Percentiles rank a stretch among this genome's conserved stretches.
phyloP scores from a whole-genome alignment of 2,888 invertebrate species.

The Thymelicus acteon region DNA sequence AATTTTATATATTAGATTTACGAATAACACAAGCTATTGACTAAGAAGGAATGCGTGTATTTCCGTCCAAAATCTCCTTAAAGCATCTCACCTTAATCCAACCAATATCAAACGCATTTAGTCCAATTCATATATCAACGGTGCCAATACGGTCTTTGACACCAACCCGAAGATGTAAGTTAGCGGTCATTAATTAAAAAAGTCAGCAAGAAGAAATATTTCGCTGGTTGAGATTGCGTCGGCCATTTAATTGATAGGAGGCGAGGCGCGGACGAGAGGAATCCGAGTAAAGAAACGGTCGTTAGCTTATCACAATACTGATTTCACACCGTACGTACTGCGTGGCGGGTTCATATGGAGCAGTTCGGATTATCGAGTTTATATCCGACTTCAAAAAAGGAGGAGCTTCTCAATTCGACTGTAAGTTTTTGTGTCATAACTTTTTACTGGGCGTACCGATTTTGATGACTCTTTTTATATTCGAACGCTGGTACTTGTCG shows the following conservation, averaged over 20 bases:
- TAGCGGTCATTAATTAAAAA: slow-evolving; percentile 55
- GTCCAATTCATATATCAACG: slow-evolving; percentile 41
- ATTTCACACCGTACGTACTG: slow-evolving; percentile 65
- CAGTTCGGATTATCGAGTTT: slow-evolving; percentile 11
- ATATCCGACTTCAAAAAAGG: no score
- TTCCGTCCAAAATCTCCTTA: background rate
- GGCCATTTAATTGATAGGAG: slow-evolving; percentile 77
- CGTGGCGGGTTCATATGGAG: slow-evolving; percentile 53
- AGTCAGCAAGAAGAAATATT: slow-evolving; percentile 48
- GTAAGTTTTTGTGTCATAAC: no score
- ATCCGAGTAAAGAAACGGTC: slow-evolving; percentile 62
- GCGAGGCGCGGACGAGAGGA: slow-evolving; percentile 51
- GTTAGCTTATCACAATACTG: slow-evolving; percentile 74
- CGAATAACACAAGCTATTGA: no score
- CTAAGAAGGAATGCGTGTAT: no score
- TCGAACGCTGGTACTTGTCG: no score
- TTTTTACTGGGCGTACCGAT: no score
- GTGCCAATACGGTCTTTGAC: slow-evolving; percentile 39
- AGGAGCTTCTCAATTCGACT: no score
- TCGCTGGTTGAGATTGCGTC: slow-evolving; percentile 65
- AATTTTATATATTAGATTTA: no score
- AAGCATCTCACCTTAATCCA: background rate
- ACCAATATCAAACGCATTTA: slow-evolving; percentile 13
- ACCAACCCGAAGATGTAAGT: slow-evolving; percentile 37
- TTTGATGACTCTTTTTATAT: no score